Base-by-base conservation (phyloP, 2,113 vertebrate genomes). In the Cheilinus undulatus region DNA sequence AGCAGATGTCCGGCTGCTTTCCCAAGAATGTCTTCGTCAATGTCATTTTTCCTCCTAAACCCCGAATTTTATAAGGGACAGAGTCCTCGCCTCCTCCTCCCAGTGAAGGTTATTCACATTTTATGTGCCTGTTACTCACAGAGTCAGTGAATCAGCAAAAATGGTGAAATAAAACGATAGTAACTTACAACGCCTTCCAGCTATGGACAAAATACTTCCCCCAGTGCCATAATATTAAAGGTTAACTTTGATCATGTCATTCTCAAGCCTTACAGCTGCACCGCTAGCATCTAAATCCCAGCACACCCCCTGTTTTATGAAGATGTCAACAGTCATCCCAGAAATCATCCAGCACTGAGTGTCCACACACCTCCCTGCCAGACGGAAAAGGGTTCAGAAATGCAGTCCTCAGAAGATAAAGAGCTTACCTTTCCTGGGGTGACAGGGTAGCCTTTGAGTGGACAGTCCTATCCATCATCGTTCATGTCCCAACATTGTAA, bases 391-490 rank as follows among this genome's bases (percentile, higher is more conserved):
- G 72, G 63, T 54, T 67, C 38, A 52, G 59, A 75, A 73, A 83
- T 71, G 27, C 53, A 86, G 65, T 80, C 74, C 66, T 85, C 70
- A 59, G 51, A 88, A 90, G 90, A 91, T 80, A 59, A 88, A 90
- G 81, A 74, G 76, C 69, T 78, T 78, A 56, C 60, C 76, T 83
- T 81, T 74, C 32, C 67, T 13, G 14, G 11, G 69, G 46, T 84
- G 89, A 90, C 89, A 88, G 83, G 51, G 48, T 63, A 73, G 78
- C 86, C 80, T 86, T 84, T 71, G 60, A 76, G 52, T 48, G 73
- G 72, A 80, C 66, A 66, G 62, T 64, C 59, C 40, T 58, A 89
- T 90, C 63, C 5, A 17, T 91, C 87, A 88, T 38, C 64, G 84
- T 86, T 84, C 66, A 80, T 1, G 27, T 75, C 45, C 30, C 69